Evolutionary conservation across 2,888 invertebrate species (phyloP).

Genomic region (Spilosoma lubricipeda): DNA sequence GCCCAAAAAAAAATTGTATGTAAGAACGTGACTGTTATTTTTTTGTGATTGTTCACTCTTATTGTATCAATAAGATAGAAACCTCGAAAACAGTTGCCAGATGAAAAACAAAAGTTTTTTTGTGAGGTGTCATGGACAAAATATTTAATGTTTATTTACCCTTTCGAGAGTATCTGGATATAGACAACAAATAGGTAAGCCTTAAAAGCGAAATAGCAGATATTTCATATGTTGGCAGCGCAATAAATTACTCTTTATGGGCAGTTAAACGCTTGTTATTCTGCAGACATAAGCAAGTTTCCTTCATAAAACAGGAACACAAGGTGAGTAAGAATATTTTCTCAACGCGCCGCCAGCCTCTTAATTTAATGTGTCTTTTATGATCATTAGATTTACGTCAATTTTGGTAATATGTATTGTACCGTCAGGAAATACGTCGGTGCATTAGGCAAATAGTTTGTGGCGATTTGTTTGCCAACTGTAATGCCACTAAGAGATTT

Average conservation of each 20-base stretch:
- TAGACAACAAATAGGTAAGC: slow-evolving; percentile 51
- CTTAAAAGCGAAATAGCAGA: slow-evolving; percentile 63
- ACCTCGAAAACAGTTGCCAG: too few species aligned
- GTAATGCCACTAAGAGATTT: neutral
- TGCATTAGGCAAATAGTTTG: neutral
- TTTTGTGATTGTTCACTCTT: too few species aligned
- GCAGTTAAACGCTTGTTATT: slow-evolving; percentile 79
- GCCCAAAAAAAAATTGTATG: too few species aligned
- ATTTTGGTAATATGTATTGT: slow-evolving; percentile 34
- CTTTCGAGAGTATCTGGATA: slow-evolving; percentile 34
- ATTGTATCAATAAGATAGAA: too few species aligned
- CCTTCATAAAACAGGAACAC: slow-evolving; percentile 64
- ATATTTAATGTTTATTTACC: neutral
- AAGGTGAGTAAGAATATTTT: slow-evolving; percentile 58
- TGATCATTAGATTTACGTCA: slow-evolving; percentile 52
- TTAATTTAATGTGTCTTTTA: slow-evolving; percentile 56
- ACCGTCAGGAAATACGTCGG: neutral
- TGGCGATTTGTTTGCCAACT: neutral
- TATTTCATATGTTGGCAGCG: slow-evolving; percentile 68
- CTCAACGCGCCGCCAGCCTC: slow-evolving; percentile 34
- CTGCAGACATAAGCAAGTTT: slow-evolving; percentile 69
- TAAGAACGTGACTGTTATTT: too few species aligned
- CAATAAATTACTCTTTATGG: slow-evolving; percentile 77
- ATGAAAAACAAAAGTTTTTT: too few species aligned
- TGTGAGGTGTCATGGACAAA: neutral